phyloP scores from a whole-genome alignment of 2,113 vertebrate genomes.

The Cottus gobio region DNA sequence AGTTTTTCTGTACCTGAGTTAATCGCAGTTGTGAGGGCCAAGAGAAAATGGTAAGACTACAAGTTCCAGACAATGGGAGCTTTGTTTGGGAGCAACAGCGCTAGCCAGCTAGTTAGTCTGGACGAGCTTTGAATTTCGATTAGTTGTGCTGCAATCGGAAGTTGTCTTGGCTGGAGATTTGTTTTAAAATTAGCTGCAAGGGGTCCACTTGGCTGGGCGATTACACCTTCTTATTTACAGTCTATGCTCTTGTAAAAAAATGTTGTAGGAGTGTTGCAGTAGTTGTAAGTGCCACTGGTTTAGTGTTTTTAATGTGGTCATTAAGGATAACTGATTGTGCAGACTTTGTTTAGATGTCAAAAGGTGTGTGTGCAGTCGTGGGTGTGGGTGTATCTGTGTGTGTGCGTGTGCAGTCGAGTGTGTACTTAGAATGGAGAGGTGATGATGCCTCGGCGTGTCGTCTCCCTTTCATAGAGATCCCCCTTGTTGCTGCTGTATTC shows the following conservation, averaged over 20 bases:
- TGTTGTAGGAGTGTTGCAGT: background rate
- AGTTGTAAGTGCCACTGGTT: slow-evolving; percentile 16
- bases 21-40: slow-evolving; percentile 59
- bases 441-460: slow-evolving; percentile 56
- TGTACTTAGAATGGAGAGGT: slow-evolving; percentile 32
- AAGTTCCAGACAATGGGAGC: slow-evolving; percentile 81
- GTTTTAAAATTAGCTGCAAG: slow-evolving; percentile 28
- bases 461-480: slow-evolving; percentile 55
- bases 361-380: slow-evolving; percentile 5
- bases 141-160: slow-evolving; percentile 77
- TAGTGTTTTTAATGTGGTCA: slow-evolving; percentile 44
- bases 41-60: slow-evolving; percentile 74
- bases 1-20: slow-evolving; percentile 74
- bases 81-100: slow-evolving; percentile 71
- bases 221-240: background rate
- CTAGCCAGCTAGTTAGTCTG: slow-evolving; percentile 70
- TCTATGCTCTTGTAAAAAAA: background rate
- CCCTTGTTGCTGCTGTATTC: slow-evolving; percentile 56
- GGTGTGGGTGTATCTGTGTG: background rate
- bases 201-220: slow-evolving; percentile 6
- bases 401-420: slow-evolving; percentile 4
- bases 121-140: slow-evolving; percentile 78
- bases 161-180: slow-evolving; percentile 62
- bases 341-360: slow-evolving; percentile 43
- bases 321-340: slow-evolving; percentile 6